phyloP scores from a whole-genome alignment of 2,888 invertebrate genomes.

The Colostygia pectinataria region DNA sequence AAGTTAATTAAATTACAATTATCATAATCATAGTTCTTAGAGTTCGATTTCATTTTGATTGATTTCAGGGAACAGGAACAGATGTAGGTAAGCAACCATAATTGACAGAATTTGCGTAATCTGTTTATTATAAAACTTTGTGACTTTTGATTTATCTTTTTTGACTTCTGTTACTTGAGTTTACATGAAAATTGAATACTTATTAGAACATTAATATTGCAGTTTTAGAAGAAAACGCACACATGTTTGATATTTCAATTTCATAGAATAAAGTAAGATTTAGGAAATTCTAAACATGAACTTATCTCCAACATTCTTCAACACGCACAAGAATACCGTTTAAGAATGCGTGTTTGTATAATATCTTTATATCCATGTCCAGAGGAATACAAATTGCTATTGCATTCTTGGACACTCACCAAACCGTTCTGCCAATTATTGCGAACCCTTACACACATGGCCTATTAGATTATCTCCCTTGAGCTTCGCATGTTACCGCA shows the following conservation, averaged over 20 bases:
- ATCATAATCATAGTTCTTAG: slow-evolving; percentile 19
- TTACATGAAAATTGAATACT: too few relatives aligned
- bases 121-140: background rate
- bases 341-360: slow-evolving; percentile 19
- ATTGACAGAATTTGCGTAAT: background rate
- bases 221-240: too few relatives aligned
- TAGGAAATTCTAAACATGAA: background rate
- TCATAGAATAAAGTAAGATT: too few relatives aligned
- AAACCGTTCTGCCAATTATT: slow-evolving; percentile 38
- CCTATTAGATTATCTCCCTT: slow-evolving; percentile 40
- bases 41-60: slow-evolving; percentile 19
- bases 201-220: too few relatives aligned
- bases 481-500: slow-evolving; percentile 31
- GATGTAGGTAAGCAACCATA: background rate
- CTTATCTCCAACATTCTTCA: background rate
- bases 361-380: slow-evolving; percentile 15
- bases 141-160: background rate
- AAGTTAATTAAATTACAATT: slow-evolving; percentile 26
- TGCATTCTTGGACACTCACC: slow-evolving; percentile 39
- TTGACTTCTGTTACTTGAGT: too few relatives aligned
- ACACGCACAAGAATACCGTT: slow-evolving; percentile 8
- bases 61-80: slow-evolving; percentile 6
- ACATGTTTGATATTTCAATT: too few relatives aligned
- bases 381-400: slow-evolving; percentile 29
- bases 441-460: slow-evolving; percentile 28